Evolutionary conservation across 2,113 vertebrate species (phyloP).

Genomic region (Psophia crepitans): DNA sequence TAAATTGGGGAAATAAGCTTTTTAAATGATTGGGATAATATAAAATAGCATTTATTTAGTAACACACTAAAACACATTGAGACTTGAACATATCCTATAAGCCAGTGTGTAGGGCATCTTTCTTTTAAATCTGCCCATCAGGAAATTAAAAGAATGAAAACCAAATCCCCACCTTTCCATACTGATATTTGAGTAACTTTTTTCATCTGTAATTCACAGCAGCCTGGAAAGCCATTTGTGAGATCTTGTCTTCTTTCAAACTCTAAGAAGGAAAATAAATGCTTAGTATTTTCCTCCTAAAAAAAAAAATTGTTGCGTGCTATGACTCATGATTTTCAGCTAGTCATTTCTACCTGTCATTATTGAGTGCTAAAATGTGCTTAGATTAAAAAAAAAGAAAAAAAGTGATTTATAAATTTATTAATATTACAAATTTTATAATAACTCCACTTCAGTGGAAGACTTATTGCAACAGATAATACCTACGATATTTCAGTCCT

Average conservation of each 20-base stretch:
- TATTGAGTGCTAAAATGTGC: background rate
- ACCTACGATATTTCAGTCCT: background rate
- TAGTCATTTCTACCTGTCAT: background rate
- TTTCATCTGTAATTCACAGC: background rate
- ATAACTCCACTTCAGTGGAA: background rate
- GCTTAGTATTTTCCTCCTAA: background rate
- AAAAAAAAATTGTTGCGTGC: background rate
- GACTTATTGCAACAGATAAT: background rate
- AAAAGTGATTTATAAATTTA: background rate
- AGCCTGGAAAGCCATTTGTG: background rate
- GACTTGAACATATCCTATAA: background rate
- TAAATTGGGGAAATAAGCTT: background rate
- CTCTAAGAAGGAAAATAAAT: background rate
- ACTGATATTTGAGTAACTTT: background rate
- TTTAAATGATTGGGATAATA: background rate
- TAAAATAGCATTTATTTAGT: background rate
- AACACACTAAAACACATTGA: background rate
- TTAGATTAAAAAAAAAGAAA: background rate
- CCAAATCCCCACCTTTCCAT: background rate
- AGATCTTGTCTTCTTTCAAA: background rate
- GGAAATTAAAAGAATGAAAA: background rate
- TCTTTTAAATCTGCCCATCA: background rate
- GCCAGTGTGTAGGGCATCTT: background rate
- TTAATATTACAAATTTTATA: background rate
- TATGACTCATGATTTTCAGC: background rate